Evolutionary conservation across 2,797 vertebrate species (phyloP).

Genomic region (Cryptoblepharus egeriae): DNA sequence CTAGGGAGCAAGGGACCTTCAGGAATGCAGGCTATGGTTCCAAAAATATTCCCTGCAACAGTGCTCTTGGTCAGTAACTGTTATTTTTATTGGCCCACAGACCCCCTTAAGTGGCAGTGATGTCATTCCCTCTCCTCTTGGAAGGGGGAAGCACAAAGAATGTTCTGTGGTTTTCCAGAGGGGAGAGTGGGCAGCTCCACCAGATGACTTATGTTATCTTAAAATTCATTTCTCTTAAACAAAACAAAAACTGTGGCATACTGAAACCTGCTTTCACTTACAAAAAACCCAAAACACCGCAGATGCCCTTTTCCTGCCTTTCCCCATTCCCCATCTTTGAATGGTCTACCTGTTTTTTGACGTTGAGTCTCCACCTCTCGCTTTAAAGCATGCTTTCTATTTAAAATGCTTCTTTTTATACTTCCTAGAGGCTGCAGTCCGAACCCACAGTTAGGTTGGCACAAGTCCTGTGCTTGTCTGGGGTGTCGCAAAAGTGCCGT

Average conservation of each 20-base stretch:
- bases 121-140: constrained; percentile 66
- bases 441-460: too few relatives aligned
- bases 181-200: constrained; percentile 58
- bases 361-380: background rate
- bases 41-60: constrained; percentile 78
- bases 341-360: background rate
- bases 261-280: background rate
- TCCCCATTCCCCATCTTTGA: background rate
- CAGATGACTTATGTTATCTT: constrained; percentile 56
- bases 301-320: background rate
- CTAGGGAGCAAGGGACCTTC: constrained; percentile 73
- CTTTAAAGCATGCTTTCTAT: background rate
- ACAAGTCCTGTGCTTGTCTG: too few relatives aligned
- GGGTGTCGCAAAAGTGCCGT: too few relatives aligned
- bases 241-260: background rate
- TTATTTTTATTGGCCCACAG: constrained; percentile 76
- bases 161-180: constrained; percentile 67
- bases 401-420: too few relatives aligned
- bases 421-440: too few relatives aligned
- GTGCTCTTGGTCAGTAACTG: constrained; percentile 71
- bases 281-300: background rate
- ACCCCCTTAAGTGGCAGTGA: constrained; percentile 68
- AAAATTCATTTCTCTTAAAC: constrained; percentile 32
- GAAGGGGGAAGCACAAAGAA: constrained; percentile 71
- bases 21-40: constrained; percentile 74